Conservation (phyloP, 64 coral and sea anemone species). For the Anthopleura sola region DNA sequence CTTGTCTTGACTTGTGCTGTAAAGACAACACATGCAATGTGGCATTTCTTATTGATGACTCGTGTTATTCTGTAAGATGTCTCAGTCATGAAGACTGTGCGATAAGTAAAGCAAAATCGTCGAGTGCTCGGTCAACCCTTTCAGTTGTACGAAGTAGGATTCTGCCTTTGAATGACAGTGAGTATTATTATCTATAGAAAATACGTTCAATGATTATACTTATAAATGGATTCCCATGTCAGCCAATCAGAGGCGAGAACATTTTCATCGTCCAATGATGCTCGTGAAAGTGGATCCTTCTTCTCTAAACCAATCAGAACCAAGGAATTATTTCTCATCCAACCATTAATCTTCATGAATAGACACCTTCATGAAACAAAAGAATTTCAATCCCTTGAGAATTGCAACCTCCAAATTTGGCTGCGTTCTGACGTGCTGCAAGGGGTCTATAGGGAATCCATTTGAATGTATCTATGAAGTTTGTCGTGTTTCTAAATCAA, state of each 20-base stretch:
- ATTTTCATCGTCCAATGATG: not conserved
- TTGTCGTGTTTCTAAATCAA: not conserved
- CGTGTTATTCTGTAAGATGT: constrained; percentile 80
- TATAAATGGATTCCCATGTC: not conserved
- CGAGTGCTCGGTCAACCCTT: not conserved
- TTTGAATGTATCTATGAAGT: no score
- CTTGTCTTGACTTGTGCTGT: constrained; percentile 53
- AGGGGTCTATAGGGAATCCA: no score
- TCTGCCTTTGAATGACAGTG: constrained; percentile 22
- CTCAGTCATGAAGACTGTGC: constrained; percentile 10
- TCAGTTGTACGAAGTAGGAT: constrained; percentile 18
- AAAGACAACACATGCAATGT: constrained; percentile 58
- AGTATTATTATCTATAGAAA: not conserved
- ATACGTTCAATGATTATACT: not conserved
- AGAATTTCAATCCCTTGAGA: no score
- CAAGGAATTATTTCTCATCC: no score
- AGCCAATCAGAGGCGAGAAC: not conserved
- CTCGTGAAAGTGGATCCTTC: no score
- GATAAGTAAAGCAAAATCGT: not conserved
- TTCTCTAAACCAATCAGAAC: no score
- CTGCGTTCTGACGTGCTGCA: no score
- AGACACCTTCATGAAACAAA: no score
- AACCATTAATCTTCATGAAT: not conserved
- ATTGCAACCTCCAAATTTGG: no score
- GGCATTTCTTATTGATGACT: constrained; percentile 74